Evolutionary conservation across 1,140 invertebrate species (phyloP).

Genomic region (Drosophila ambigua): DNA sequence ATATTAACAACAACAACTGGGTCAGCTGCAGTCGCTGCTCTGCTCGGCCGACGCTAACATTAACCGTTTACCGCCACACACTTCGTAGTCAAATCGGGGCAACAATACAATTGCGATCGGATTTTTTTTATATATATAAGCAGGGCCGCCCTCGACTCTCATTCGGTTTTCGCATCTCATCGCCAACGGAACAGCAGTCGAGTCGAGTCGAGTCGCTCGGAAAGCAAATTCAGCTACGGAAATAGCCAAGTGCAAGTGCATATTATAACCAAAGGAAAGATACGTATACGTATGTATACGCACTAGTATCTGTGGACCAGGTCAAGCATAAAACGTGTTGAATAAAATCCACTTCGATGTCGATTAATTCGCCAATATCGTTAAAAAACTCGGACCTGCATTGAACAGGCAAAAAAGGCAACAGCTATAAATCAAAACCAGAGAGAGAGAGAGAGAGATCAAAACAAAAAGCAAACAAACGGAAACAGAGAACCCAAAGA

Average conservation of each 20-base stretch:
- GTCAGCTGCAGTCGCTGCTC: conserved; percentile 21
- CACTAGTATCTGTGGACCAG: conserved; percentile 6
- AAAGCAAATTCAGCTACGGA: conserved; percentile 15
- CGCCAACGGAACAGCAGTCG: conserved; percentile 36
- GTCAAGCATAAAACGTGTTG: conserved; percentile 39
- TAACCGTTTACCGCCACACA: background rate
- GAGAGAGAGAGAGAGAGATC: conserved; percentile 15
- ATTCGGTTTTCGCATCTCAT: conserved; percentile 53
- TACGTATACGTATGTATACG: no score
- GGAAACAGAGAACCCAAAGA: conserved; percentile 22
- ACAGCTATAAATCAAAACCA: conserved; percentile 7
- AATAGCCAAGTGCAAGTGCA: conserved; percentile 62
- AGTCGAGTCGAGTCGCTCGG: background rate
- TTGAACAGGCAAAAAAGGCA: conserved; percentile 78
- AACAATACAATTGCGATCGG: conserved; percentile 54
- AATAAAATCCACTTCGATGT: conserved; percentile 81
- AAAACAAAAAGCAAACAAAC: conserved; percentile 16
- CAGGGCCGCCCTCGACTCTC: conserved; percentile 11
- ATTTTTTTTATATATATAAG: conserved; percentile 27
- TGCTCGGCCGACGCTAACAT: conserved; percentile 6
- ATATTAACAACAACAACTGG: conserved; percentile 46
- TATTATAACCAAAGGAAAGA: conserved; percentile 20
- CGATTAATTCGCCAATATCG: conserved; percentile 83
- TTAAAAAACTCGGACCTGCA: conserved; percentile 81
- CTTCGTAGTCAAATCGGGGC: conserved; percentile 35